These are phyloP conservation scores for Amphibalanus amphitrite DNA, from an alignment of 1,140 invertebrate genomes.

Conservation along the genomic window DNA sequence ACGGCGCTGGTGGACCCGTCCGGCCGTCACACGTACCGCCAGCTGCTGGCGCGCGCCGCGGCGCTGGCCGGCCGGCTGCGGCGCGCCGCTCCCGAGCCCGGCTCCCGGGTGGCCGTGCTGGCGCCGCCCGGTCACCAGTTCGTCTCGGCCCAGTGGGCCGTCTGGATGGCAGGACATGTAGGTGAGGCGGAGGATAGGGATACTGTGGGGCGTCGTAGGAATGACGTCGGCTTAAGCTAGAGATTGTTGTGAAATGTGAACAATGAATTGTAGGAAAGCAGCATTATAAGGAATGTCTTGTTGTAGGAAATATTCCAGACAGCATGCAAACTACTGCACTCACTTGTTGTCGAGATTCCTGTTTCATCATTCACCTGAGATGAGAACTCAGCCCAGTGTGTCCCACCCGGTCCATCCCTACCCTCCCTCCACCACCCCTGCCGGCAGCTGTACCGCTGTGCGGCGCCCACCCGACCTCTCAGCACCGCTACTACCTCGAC, in stretches of 20 bases:
- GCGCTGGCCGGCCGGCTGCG: slow-evolving; percentile 12
- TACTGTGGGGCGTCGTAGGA: neutral
- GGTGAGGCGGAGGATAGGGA: slow-evolving; percentile 31
- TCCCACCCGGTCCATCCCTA: neutral
- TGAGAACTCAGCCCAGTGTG: no score
- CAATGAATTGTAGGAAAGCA: neutral
- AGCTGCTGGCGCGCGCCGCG: slow-evolving; percentile 7
- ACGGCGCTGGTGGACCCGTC: slow-evolving; percentile 43
- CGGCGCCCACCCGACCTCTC: slow-evolving; percentile 29
- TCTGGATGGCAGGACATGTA: slow-evolving; percentile 70
- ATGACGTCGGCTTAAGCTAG: neutral
- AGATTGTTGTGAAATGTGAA: neutral
- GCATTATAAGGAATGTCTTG: no score
- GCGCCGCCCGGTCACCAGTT: slow-evolving; percentile 62
- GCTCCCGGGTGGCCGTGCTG: slow-evolving; percentile 45
- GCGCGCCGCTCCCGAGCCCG: slow-evolving; percentile 9
- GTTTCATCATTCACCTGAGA: no score
- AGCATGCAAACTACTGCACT: no score
- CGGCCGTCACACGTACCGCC: slow-evolving; percentile 23
- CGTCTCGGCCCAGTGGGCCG: slow-evolving; percentile 61
- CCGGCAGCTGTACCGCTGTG: slow-evolving; percentile 30
- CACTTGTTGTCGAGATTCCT: no score
- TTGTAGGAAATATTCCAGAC: no score
- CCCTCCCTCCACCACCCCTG: neutral
- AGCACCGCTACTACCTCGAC: no score